These are phyloP conservation scores for Himalopsyche tibetana DNA, from an alignment of 2,888 invertebrate genomes.

Conservation along the genomic window DNA sequence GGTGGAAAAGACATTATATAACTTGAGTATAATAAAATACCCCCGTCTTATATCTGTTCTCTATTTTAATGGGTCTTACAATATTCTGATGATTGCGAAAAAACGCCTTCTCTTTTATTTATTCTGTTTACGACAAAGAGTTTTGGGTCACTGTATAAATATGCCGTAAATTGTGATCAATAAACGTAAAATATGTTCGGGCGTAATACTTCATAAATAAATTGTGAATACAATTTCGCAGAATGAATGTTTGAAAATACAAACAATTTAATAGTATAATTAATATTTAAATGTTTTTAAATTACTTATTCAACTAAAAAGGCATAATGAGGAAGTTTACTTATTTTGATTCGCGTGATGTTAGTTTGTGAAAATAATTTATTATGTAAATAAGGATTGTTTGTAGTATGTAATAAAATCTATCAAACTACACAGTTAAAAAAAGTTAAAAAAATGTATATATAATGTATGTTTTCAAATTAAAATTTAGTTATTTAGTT, in stretches of 20 bases:
- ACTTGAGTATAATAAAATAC: constrained; percentile 3
- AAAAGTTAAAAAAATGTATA: too few relatives aligned
- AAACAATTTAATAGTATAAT: not conserved
- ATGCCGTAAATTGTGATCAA: constrained; percentile 27
- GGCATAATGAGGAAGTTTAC: too few relatives aligned
- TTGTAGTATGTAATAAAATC: too few relatives aligned
- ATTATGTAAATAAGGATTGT: too few relatives aligned
- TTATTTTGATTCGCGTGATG: too few relatives aligned
- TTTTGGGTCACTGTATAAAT: constrained; percentile 31
- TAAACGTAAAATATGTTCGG: constrained; percentile 9
- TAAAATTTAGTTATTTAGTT: too few relatives aligned
- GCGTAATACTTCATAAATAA: not conserved
- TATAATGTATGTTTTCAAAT: too few relatives aligned
- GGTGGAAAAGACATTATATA: constrained; percentile 15
- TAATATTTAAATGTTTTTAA: too few relatives aligned
- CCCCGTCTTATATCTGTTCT: not conserved
- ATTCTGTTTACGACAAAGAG: constrained; percentile 30
- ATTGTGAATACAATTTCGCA: not conserved
- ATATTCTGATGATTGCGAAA: constrained; percentile 11
- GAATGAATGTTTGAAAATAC: not conserved
- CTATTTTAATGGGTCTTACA: constrained; percentile 17
- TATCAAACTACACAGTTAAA: too few relatives aligned
- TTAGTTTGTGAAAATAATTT: too few relatives aligned
- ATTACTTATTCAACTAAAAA: too few relatives aligned
- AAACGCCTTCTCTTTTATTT: constrained; percentile 27